Conservation (phyloP, 1,140 invertebrate species). For the Prorops nasuta region DNA sequence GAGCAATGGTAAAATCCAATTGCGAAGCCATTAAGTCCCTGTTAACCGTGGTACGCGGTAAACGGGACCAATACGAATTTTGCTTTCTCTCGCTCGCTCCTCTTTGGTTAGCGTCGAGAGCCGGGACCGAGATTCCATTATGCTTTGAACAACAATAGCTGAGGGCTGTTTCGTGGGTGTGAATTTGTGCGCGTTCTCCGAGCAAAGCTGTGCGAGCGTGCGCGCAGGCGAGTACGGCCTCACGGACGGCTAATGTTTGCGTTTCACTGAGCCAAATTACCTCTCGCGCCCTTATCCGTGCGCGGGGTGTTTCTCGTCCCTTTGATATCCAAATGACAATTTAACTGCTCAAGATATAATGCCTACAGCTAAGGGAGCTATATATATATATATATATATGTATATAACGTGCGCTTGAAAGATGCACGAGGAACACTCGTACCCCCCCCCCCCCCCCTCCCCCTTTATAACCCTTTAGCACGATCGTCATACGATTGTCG, state of each 20-base stretch:
- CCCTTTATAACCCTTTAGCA: no score
- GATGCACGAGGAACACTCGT: no score
- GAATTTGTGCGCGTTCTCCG: constrained; percentile 46
- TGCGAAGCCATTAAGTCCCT: constrained; percentile 53
- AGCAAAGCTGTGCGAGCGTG: constrained; percentile 8
- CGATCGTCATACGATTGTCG: no score
- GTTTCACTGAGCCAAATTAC: constrained; percentile 54
- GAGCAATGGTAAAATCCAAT: constrained; percentile 57
- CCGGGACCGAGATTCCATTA: constrained; percentile 52
- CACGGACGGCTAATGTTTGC: constrained; percentile 45
- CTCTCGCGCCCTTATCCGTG: constrained; percentile 51
- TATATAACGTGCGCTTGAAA: no score
- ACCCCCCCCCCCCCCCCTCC: no score
- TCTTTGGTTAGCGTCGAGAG: constrained; percentile 15
- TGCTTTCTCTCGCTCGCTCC: background rate
- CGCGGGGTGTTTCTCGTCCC: constrained; percentile 47
- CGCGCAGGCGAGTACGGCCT: constrained; percentile 16
- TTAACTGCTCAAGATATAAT: constrained; percentile 39
- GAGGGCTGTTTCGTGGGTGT: constrained; percentile 53
- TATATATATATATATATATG: constrained; percentile 12
- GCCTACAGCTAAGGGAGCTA: background rate
- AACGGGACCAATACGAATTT: constrained; percentile 3
- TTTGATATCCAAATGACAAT: constrained; percentile 57
- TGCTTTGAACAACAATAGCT: constrained; percentile 57
- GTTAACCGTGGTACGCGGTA: constrained; percentile 39